Conservation (phyloP, 2,797 vertebrate genomes). For the Zalophus californianus region DNA sequence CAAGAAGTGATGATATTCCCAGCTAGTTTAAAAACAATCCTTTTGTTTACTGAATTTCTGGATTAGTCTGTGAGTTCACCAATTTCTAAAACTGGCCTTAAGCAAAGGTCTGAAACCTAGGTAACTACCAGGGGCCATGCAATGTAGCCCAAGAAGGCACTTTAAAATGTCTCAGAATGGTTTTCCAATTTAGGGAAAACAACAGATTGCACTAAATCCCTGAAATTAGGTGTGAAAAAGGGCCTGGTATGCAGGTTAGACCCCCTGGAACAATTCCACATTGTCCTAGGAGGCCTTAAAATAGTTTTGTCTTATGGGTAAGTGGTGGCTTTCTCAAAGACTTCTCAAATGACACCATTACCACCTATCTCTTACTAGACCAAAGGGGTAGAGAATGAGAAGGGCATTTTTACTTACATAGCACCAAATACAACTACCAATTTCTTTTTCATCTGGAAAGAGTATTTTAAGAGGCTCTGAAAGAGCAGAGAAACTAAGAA, state of each 20-base stretch:
- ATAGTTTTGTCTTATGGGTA: not conserved
- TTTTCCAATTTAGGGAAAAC: not conserved
- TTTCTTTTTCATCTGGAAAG: not conserved
- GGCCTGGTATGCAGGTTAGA: not conserved
- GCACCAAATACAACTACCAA: not conserved
- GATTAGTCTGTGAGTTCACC: not conserved
- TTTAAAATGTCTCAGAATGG: not conserved
- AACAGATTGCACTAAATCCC: not conserved
- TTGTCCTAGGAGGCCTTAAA: not conserved
- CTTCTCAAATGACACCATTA: not conserved
- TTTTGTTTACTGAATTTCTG: not conserved
- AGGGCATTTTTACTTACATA: not conserved
- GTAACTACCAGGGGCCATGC: not conserved
- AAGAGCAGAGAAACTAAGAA: not conserved
- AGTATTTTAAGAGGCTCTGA: not conserved
- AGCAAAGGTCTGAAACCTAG: not conserved
- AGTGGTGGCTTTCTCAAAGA: not conserved
- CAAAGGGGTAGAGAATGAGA: not conserved
- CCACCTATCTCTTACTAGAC: not conserved
- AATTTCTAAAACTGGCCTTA: not conserved
- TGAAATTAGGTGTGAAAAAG: not conserved
- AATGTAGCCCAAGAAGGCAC: not conserved
- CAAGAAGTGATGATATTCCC: not conserved
- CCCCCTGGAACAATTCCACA: not conserved
- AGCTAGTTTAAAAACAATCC: not conserved